phyloP scores from a whole-genome alignment of 2,113 vertebrate genomes.

The Numida meleagris region DNA sequence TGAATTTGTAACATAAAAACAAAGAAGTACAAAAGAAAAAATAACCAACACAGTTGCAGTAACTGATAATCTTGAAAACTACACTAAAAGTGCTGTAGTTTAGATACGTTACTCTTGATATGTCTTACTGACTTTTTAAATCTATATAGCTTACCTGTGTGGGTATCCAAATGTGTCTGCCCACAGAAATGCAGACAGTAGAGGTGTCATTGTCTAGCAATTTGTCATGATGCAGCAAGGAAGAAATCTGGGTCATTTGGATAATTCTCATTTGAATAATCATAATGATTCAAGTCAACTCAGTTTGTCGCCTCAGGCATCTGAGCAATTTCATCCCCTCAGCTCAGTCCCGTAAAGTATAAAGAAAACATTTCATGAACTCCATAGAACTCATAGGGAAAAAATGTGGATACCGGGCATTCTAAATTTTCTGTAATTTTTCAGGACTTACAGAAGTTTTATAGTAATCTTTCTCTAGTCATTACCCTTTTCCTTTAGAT shows the following conservation, averaged over 20 bases:
- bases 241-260: conserved; percentile 55
- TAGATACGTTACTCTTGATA: background rate
- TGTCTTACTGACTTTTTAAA: background rate
- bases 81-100: background rate
- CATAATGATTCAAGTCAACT: conserved; percentile 57
- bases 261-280: conserved; percentile 57
- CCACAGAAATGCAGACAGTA: background rate
- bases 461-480: background rate
- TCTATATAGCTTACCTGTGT: background rate
- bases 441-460: background rate
- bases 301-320: conserved; percentile 43
- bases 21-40: background rate
- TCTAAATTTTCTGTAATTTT: background rate
- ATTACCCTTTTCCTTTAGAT: background rate
- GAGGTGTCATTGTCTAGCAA: background rate
- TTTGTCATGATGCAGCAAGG: conserved; percentile 30
- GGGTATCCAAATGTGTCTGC: background rate
- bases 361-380: background rate
- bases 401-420: background rate
- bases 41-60: background rate
- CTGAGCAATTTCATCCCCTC: background rate
- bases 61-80: background rate
- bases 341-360: background rate
- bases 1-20: background rate
- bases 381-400: background rate